Base-by-base conservation (phyloP, 2,113 vertebrate genomes). In the Gobio gobio region DNA sequence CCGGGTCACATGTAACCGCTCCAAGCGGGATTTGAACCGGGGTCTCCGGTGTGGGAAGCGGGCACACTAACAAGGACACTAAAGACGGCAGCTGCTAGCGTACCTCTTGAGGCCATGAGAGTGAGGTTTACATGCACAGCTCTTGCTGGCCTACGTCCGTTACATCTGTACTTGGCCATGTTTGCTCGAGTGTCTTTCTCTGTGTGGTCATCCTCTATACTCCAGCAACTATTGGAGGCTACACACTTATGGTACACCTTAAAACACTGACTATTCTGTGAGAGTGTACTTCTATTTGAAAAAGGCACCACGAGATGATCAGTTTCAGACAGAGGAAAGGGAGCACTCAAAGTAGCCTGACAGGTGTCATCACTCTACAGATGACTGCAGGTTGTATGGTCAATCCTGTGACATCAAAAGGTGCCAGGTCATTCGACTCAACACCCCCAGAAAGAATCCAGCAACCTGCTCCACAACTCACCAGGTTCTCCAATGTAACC, bases 311-410 rank as follows among this genome's bases (percentile, higher is more conserved):
- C 8, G 0, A 47, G 16, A 24, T 3, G 10, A 61, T 36, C 64
- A 20, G 7, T 36, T 9, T 68, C 16, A 56, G 9, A 3, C 2
- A 56, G 9, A 8, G 5, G 40, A 18, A 58, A n/a, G 1, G 36
- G 26, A 36, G 16, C 43, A n/a, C 56, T 58, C 29, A 3, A 13
- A 26, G 16, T 3, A 83, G 20, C 33, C 66, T 74, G 36, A 83
- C 82, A 61, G 54, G 51, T 64, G 73, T 22, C 24, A 76, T 68
- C 73, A 24, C 43, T 54, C 24, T 72, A 49, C 20, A 49, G 45
- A 13, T 2, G 43, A 61, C 72, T 84, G 47, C 59, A 64, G 58
- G 75, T 75, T 33, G 10, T 49, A 18, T 73, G 59, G 58, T 4
- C 43, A 10, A 10, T 78, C 29, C 54, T 40, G 22, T 78, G 20